Percentiles rank a stretch among this genome's conserved stretches.
Evolutionary conservation across 2,888 invertebrate genomes (phyloP).

Genomic region (Hirtodrosophila alboralis): DNA sequence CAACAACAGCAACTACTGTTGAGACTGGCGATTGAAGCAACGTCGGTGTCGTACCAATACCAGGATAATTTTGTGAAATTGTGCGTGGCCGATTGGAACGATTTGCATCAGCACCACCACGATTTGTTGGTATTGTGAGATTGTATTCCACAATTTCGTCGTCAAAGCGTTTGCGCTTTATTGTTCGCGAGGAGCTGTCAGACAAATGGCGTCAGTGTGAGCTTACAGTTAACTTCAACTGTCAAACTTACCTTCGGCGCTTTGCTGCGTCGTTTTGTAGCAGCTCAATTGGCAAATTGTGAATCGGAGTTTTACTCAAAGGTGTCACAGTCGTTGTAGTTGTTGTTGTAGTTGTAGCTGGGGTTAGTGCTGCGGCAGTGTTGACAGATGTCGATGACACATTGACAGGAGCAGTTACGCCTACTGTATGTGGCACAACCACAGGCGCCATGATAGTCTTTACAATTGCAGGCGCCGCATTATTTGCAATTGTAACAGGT

Average conservation of each 20-base stretch:
- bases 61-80: conserved; percentile 84
- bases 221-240: conserved; percentile 9
- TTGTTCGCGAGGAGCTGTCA: conserved; percentile 94
- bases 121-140: conserved; percentile 86
- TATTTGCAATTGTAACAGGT: conserved; percentile 24
- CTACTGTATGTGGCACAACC: conserved; percentile 30
- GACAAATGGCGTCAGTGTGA: background rate
- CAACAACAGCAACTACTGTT: background rate
- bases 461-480: conserved; percentile 2
- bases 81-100: conserved; percentile 84
- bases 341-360: conserved; percentile 32
- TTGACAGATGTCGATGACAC: conserved; percentile 59
- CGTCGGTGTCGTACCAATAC: conserved; percentile 43
- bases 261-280: conserved; percentile 82
- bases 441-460: conserved; percentile 22
- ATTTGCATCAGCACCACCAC: conserved; percentile 71
- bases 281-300: conserved; percentile 76
- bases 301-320: conserved; percentile 52
- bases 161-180: conserved; percentile 97
- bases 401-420: conserved; percentile 53
- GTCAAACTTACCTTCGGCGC: conserved; percentile 79
- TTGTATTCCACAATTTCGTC: conserved; percentile 98
- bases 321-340: conserved; percentile 22
- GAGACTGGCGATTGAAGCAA: conserved; percentile 37
- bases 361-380: conserved; percentile 49